These are phyloP conservation scores for Formica exsecta DNA, from an alignment of 1,140 invertebrate genomes.

Conservation along the genomic window DNA sequence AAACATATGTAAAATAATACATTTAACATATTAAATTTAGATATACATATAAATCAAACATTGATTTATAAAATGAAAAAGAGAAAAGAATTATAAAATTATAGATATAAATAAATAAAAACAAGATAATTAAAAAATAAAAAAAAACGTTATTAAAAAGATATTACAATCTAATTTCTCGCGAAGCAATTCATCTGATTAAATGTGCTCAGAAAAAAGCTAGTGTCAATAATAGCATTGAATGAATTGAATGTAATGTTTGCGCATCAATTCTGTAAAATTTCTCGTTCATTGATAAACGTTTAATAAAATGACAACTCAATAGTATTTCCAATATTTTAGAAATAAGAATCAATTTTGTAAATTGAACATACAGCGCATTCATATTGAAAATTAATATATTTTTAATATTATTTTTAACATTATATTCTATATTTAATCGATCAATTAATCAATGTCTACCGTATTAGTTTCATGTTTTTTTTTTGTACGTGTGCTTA, in stretches of 20 bases:
- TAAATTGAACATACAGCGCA: background rate
- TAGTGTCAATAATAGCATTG: conserved; percentile 51
- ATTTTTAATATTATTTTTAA: background rate
- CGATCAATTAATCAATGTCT: conserved; percentile 21
- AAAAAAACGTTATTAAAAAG: background rate
- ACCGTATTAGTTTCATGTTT: background rate
- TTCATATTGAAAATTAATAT: background rate
- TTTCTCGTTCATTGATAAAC: background rate
- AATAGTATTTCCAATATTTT: too few species aligned
- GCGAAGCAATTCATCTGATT: conserved; percentile 19
- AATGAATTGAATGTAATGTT: conserved; percentile 8
- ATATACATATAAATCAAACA: too few species aligned
- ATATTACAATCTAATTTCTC: background rate
- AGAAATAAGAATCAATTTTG: background rate
- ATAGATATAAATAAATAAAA: background rate
- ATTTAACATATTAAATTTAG: too few species aligned
- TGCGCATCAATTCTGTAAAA: background rate
- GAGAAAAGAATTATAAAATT: too few species aligned
- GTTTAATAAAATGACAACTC: background rate
- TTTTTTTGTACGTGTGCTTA: background rate
- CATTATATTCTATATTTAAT: background rate
- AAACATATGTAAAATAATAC: too few species aligned
- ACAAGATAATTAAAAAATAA: background rate
- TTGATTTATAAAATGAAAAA: too few species aligned
- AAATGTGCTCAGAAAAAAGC: conserved; percentile 38